These are phyloP conservation scores for Pseudoips prasinana DNA, from an alignment of 2,888 invertebrate genomes.

Conservation along the genomic window DNA sequence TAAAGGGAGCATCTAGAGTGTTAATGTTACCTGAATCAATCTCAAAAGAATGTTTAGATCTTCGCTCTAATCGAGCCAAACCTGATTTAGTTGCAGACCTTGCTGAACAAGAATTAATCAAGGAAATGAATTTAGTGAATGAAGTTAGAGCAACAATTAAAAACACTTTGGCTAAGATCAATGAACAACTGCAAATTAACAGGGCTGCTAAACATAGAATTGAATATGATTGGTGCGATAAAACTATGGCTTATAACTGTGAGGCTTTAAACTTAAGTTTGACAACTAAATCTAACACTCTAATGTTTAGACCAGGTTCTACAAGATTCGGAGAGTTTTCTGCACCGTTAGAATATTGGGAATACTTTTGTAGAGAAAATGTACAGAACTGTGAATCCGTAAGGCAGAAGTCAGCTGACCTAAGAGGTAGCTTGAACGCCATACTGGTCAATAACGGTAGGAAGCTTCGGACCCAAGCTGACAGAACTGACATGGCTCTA, in stretches of 20 bases:
- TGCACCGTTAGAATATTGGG: conserved; percentile 88
- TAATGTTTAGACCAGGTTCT: conserved; percentile 91
- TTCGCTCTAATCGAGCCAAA: conserved; percentile 85
- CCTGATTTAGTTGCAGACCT: conserved; percentile 89
- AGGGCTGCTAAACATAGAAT: conserved; percentile 90
- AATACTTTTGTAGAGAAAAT: conserved; percentile 90
- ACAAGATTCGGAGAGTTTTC: conserved; percentile 89
- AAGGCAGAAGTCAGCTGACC: conserved; percentile 87
- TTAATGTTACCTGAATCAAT: conserved; percentile 88
- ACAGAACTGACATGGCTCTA: conserved; percentile 89
- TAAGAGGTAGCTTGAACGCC: conserved; percentile 87
- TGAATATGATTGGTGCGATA: conserved; percentile 96
- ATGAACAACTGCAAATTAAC: conserved; percentile 87
- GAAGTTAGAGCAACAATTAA: conserved; percentile 85
- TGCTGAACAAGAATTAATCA: conserved; percentile 89
- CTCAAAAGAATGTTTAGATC: conserved; percentile 87
- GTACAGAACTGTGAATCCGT: conserved; percentile 88
- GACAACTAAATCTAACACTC: conserved; percentile 85
- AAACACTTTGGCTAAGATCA: conserved; percentile 84
- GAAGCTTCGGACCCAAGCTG: conserved; percentile 91
- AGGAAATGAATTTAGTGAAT: conserved; percentile 86
- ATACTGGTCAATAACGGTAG: conserved; percentile 89
- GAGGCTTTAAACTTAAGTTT: conserved; percentile 87
- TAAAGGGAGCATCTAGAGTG: conserved; percentile 86
- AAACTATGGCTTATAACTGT: conserved; percentile 89